Conservation (phyloP, 2,888 invertebrate genomes). For the Selenia dentaria region DNA sequence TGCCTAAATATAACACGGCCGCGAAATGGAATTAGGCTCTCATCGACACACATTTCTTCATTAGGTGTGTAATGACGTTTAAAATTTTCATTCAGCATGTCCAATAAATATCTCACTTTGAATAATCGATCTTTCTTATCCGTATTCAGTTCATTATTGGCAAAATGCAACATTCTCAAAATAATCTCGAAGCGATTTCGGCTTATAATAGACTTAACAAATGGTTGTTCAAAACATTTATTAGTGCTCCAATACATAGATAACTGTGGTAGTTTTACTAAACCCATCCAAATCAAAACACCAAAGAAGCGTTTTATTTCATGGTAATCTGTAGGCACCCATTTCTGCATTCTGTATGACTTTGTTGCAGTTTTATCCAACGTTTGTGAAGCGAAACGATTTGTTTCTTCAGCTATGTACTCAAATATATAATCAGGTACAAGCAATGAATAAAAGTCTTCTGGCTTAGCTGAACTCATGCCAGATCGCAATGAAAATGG, state of each 20-base stretch:
- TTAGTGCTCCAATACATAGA: neutral
- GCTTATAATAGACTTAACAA: neutral
- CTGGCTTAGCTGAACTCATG: no score
- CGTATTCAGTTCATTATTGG: neutral
- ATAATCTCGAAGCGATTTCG: neutral
- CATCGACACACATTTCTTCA: neutral
- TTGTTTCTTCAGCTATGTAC: neutral
- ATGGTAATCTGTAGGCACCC: neutral
- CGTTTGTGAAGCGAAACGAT: neutral
- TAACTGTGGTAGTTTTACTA: neutral
- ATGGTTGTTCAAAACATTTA: neutral
- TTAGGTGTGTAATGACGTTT: neutral
- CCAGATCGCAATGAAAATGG: no score
- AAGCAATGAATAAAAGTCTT: no score
- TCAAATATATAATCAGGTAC: neutral
- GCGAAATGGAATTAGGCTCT: conserved; percentile 3
- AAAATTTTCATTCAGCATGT: neutral
- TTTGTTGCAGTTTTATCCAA: neutral
- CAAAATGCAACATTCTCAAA: neutral
- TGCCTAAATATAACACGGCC: conserved; percentile 1
- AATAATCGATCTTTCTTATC: neutral
- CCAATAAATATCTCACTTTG: neutral
- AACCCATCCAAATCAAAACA: neutral
- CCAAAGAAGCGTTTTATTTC: neutral
- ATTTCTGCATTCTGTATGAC: neutral